Evolutionary conservation across 2,888 invertebrate species (phyloP), one percentile per base, ranked within the genome.

Genomic region (Euproctis similis): DNA sequence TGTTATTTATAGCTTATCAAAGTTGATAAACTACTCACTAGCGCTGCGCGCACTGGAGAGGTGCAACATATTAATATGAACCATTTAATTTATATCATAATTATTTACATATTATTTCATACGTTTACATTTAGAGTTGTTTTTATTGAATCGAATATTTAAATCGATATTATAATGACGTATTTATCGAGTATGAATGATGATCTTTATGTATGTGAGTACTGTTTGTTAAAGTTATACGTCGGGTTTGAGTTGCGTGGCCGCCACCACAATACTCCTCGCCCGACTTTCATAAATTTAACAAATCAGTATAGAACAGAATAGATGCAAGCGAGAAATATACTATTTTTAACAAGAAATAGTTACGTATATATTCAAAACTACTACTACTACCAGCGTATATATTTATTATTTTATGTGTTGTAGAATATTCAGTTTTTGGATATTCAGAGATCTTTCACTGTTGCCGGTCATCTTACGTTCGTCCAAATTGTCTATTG

Each of bases 211-310:
- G 20, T 12, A 8, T 9, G 13, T 11, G 24, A 9, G 23, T 23
- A 39, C 37, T 48, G 38, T 49, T 42, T 46, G 39, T 47, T 55
- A 67, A 57, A 60, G 55, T 65, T 73, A 77, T 53, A 12, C 52
- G 40, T 42, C 42, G 44, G 54, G 36, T 36, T 10, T 12, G 39
- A 50, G 57, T 61, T 68, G 61, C 61, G 76, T 76, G 78, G 71
- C 82, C 81, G 82, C 82, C 80, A 84, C 64, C 71, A 74, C 71
- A 65, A 73, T 61, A 55, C 63, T 59, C 62, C 65, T 63, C 32
- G 56, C 46, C 47, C 33, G 34, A 41, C 57, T 53, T 36, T 36
- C 59, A 56, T 55, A 59, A 55, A 46, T 51, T 35, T 43, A 53
- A 46, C 46, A 44, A 24, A 44, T n/a, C 34, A 34, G 40, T 28